phyloP scores from a whole-genome alignment of 2,888 invertebrate genomes.

The Pachymerium ferrugineum region DNA sequence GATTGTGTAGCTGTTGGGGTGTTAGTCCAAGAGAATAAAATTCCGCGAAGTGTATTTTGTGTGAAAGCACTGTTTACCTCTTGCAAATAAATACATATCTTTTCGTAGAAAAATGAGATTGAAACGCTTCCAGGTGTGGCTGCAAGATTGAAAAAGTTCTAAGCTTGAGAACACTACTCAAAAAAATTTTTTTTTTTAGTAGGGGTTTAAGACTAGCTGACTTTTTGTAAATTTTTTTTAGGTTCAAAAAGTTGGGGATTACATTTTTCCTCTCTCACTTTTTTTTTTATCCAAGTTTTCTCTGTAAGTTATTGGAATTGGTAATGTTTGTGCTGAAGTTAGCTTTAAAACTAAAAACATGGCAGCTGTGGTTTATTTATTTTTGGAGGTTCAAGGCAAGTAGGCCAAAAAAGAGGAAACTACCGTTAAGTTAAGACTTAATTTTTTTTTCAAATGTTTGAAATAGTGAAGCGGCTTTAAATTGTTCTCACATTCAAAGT shows the following conservation, averaged over 20 bases:
- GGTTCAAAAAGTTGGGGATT: too few relatives aligned
- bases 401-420: neutral
- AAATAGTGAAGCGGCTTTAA: too few relatives aligned
- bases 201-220: too few relatives aligned
- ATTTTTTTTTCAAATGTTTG: neutral
- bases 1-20: neutral
- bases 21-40: neutral
- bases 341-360: neutral
- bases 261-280: neutral
- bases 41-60: neutral
- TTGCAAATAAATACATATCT: neutral
- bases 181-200: too few relatives aligned
- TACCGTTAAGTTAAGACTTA: neutral
- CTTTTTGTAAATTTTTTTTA: too few relatives aligned
- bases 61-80: neutral
- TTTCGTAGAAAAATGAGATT: neutral
- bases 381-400: neutral
- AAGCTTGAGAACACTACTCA: neutral
- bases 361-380: slow-evolving; percentile 4
- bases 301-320: slow-evolving; percentile 3
- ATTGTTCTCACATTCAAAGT: too few relatives aligned
- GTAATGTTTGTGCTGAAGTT: neutral
- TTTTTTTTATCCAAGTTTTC: neutral
- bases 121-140: neutral
- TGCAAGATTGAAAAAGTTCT: neutral